Conservation (phyloP, 2,888 invertebrate species). For the Saturnia japonica region DNA sequence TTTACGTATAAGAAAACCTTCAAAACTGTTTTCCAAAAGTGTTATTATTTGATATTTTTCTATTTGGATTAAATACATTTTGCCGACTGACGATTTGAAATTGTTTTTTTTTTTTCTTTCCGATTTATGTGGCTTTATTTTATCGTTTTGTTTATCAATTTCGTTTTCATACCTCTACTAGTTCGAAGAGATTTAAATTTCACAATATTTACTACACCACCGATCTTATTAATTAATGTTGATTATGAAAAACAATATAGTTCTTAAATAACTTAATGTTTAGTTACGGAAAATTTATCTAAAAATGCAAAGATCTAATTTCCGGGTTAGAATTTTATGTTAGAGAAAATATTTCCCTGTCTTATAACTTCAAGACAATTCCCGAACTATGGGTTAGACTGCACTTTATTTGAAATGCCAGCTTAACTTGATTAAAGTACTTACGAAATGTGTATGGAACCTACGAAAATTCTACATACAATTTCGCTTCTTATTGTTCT, state of each 20-base stretch:
- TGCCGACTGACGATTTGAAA: neutral
- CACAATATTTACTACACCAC: too few relatives aligned
- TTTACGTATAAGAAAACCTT: slow-evolving; percentile 7
- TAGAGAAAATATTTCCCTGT: neutral
- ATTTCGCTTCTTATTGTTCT: too few relatives aligned
- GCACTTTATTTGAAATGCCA: neutral
- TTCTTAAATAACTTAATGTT: neutral
- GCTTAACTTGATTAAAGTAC: neutral
- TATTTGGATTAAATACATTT: neutral
- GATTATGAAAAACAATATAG: neutral
- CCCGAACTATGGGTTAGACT: neutral
- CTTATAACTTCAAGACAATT: neutral
- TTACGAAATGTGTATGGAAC: neutral
- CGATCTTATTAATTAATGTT: neutral
- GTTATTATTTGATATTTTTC: neutral
- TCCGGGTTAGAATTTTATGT: neutral
- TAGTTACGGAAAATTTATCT: neutral
- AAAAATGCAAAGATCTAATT: neutral
- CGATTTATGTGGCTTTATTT: neutral
- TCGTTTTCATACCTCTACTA: neutral
- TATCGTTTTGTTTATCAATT: neutral
- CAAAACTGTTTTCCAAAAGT: slow-evolving; percentile 1
- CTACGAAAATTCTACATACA: neutral
- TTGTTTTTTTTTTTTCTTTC: neutral
- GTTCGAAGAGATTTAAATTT: neutral